These are phyloP conservation scores for Phalloptychus januarius DNA, from an alignment of 2,797 vertebrate species.

Conservation along the genomic window DNA sequence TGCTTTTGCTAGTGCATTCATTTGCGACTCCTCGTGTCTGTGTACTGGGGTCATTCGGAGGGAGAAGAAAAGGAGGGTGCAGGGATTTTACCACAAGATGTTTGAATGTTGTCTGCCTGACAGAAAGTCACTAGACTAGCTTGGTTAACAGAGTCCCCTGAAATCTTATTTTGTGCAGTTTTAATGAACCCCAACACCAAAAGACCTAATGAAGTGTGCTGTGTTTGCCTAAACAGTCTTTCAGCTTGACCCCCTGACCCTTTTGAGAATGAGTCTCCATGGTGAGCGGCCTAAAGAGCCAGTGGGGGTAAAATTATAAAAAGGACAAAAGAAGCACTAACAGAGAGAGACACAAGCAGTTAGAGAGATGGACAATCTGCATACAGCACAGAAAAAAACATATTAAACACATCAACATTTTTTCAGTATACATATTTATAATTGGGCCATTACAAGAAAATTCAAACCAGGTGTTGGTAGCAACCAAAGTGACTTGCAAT, in stretches of 20 bases:
- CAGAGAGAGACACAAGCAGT: slow-evolving; percentile 44
- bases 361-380: slow-evolving; percentile 39
- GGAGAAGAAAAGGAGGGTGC: background rate
- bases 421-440: background rate
- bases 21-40: slow-evolving; percentile 38
- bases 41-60: slow-evolving; percentile 14
- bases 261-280: slow-evolving; percentile 72
- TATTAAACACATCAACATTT: background rate
- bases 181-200: slow-evolving; percentile 82
- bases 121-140: slow-evolving; percentile 62
- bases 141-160: slow-evolving; percentile 80
- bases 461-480: background rate
- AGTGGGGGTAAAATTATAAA: slow-evolving; percentile 50
- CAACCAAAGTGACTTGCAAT: background rate
- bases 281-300: slow-evolving; percentile 62
- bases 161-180: slow-evolving; percentile 81
- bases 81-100: slow-evolving; percentile 70
- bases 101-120: slow-evolving; percentile 74
- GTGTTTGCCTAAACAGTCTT: slow-evolving; percentile 76
- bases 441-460: background rate
- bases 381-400: background rate
- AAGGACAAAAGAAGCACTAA: slow-evolving; percentile 48
- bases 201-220: slow-evolving; percentile 82
- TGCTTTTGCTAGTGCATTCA: slow-evolving; percentile 39
- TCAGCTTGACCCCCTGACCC: slow-evolving; percentile 71